Percentiles rank a stretch among this genome's conserved stretches.
Evolutionary conservation across 2,888 invertebrate genomes (phyloP).

Genomic region (Chironomus riparius): DNA sequence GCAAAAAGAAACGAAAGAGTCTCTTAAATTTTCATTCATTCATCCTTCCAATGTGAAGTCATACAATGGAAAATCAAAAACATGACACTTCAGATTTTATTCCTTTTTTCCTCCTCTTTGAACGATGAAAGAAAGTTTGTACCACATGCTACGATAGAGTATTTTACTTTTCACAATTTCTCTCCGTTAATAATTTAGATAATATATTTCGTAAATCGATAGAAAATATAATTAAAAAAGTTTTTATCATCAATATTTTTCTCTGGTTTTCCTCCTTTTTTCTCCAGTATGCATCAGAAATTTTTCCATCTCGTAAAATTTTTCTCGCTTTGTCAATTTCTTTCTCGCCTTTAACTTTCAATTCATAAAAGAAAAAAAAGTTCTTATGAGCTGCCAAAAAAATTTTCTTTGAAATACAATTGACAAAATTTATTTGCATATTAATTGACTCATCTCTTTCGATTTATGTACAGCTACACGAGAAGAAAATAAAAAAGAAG

Average conservation of each 20-base stretch:
- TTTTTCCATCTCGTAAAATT: neutral
- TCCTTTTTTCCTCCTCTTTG: neutral
- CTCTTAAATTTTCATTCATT: neutral
- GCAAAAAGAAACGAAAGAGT: neutral
- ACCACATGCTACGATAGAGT: too few species aligned
- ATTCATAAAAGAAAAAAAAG: neutral
- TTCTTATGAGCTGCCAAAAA: conserved; percentile 22
- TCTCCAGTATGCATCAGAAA: neutral
- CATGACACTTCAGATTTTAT: neutral
- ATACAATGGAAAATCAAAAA: conserved; percentile 7
- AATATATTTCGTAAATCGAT: conserved; percentile 11
- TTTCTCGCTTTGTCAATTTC: conserved; percentile 5
- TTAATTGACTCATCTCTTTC: conserved; percentile 12
- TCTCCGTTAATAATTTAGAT: conserved; percentile 15
- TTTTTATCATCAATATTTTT: conserved; percentile 23
- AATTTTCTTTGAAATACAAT: neutral
- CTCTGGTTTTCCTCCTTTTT: neutral
- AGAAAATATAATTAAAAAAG: conserved; percentile 27
- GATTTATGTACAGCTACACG: neutral
- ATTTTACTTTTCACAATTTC: neutral
- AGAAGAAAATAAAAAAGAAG: neutral
- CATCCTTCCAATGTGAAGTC: neutral
- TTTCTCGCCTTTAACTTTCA: conserved; percentile 3
- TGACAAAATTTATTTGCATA: conserved; percentile 17
- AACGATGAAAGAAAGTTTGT: too few species aligned